Conservation (phyloP, 2,888 invertebrate genomes). For the Callyntrura sp. region DNA sequence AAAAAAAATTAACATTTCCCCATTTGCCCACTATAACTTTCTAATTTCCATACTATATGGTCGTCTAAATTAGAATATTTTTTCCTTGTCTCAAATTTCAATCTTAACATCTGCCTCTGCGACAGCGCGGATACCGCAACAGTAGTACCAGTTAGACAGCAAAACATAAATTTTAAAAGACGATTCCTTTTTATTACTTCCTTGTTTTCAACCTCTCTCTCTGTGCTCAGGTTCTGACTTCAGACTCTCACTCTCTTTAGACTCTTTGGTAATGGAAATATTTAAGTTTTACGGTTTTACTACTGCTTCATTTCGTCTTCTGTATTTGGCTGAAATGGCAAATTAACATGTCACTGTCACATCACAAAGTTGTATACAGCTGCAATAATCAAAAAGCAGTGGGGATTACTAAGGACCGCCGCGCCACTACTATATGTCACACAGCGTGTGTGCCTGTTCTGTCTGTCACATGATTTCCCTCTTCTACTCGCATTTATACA, state of each 20-base stretch:
- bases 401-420: not conserved
- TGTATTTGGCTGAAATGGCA: slow-evolving; percentile 70
- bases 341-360: slow-evolving; percentile 75
- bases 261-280: slow-evolving; percentile 58
- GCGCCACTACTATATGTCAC: slow-evolving; percentile 25
- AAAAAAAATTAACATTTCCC: not conserved
- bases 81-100: slow-evolving; percentile 21
- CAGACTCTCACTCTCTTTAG: too few species aligned
- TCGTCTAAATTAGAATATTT: slow-evolving; percentile 24
- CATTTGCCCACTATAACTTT: too few species aligned
- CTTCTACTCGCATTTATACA: too few species aligned
- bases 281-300: slow-evolving; percentile 17
- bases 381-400: slow-evolving; percentile 35
- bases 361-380: slow-evolving; percentile 48
- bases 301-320: slow-evolving; percentile 38
- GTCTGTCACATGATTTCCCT: too few species aligned
- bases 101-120: too few species aligned
- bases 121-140: too few species aligned
- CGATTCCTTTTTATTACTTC: slow-evolving; percentile 58
- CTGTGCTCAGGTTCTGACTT: too few species aligned
- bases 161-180: slow-evolving; percentile 53
- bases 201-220: slow-evolving; percentile 45
- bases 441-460: slow-evolving; percentile 2
- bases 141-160: not conserved
- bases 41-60: too few species aligned